Evolutionary conservation across 2,797 vertebrate genomes (phyloP), one percentile per base, ranked within the genome.

Genomic region (Rachycentron canadum): DNA sequence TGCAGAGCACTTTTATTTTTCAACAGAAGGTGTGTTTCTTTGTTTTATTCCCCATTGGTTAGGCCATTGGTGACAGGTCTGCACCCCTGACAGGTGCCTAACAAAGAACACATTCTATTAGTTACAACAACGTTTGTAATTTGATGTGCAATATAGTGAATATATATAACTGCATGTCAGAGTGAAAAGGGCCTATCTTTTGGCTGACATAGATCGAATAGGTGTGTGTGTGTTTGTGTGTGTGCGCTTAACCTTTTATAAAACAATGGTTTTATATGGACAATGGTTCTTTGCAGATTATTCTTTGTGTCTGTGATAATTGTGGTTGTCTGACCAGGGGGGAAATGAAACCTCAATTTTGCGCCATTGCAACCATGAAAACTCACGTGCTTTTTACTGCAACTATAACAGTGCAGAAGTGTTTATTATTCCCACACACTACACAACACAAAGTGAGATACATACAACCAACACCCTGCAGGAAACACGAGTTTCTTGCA

Each of bases 401-500:
- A 57, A 28, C 9, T 60, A 16, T 28, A 26, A 72, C 45, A 55
- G 38, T 38, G 32, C 41, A 65, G n/a, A 30, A 61, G 26, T 76
- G 43, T 74, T 82, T 59, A 64, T 30, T 25, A 53, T 69, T n/a
- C 63, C 43, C 53, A 78, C 59, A 62, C 41, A 53, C 26, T 3
- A 43, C 32, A 41, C 53, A 28, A 66, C 26, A 74, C 23, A 16
- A 38, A 26, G 45, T 26, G 32, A 69, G 16, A 62, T 25, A 43
- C 55, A 25, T 6, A 25, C 43, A 71, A 56, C 8, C 28, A 25
- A 50, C 47, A 38, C 19, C 14, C 32, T 25, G 34, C 34, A 26
- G 25, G 47, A 53, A 21, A 41, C 50, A 55, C 25, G 30, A 11
- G 19, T 17, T 28, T 21, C 25, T 19, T 30, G 40, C 41, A 62